Conservation (phyloP, 2,797 vertebrate species). For the Lithobates pipiens region DNA sequence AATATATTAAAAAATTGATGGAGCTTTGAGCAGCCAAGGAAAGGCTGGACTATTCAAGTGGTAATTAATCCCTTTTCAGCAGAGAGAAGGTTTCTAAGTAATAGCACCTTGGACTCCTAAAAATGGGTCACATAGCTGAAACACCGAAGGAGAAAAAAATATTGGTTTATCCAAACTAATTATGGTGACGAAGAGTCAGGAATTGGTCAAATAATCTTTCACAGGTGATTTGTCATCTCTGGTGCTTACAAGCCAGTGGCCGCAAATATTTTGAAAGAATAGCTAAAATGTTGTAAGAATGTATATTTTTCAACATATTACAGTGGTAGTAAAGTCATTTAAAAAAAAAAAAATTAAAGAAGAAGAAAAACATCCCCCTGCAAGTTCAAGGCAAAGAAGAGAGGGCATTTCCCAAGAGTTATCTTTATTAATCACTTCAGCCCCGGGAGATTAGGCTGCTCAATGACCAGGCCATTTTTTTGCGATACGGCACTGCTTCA, state of each 20-base stretch:
- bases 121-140: background rate
- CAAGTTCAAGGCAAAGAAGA: too few relatives aligned
- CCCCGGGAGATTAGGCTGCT: too few relatives aligned
- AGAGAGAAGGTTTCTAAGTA: slow-evolving; percentile 29
- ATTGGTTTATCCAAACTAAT: slow-evolving; percentile 18
- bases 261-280: too few relatives aligned
- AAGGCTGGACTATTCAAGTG: slow-evolving; percentile 1
- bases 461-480: too few relatives aligned
- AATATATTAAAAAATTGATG: slow-evolving; percentile 35
- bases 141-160: background rate
- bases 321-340: too few relatives aligned
- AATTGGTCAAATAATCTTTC: slow-evolving; percentile 20
- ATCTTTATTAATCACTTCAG: too few relatives aligned
- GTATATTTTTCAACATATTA: too few relatives aligned
- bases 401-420: too few relatives aligned
- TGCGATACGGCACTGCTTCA: too few relatives aligned
- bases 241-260: slow-evolving; percentile 4
- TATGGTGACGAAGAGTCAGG: background rate
- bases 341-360: too few relatives aligned
- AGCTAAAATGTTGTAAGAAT: too few relatives aligned
- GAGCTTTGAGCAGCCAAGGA: background rate
- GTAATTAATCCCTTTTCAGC: slow-evolving; percentile 38
- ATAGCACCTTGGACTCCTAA: slow-evolving; percentile 27
- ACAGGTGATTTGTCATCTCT: background rate
- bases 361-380: too few relatives aligned